Percentiles rank a stretch among this genome's conserved stretches.
These are phyloP conservation scores for Deroptyus accipitrinus DNA, from an alignment of 2,113 vertebrate species.

Conservation along the genomic window DNA sequence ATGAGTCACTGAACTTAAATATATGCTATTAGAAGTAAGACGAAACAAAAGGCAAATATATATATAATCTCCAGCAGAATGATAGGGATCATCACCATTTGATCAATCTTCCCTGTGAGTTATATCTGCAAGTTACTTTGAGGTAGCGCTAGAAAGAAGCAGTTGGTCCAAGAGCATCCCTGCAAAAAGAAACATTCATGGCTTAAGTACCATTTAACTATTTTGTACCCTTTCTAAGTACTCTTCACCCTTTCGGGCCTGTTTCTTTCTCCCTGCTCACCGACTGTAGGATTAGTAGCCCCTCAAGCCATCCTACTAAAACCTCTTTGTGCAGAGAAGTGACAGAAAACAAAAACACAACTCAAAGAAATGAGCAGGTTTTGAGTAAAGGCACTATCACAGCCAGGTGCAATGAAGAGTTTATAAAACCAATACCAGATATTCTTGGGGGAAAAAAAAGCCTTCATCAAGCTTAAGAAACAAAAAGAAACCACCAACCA, in stretches of 20 bases:
- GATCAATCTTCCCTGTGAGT: conserved; percentile 67
- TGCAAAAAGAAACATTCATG: conserved; percentile 65
- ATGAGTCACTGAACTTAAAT: conserved; percentile 48
- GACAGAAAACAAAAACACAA: not conserved
- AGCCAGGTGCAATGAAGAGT: not conserved
- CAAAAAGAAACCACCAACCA: not conserved
- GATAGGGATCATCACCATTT: conserved; percentile 56
- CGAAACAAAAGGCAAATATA: conserved; percentile 47
- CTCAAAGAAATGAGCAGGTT: not conserved
- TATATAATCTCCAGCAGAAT: conserved; percentile 39
- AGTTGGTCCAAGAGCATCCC: conserved; percentile 68
- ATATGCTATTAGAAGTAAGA: conserved; percentile 20
- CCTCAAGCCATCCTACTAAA: conserved; percentile 15
- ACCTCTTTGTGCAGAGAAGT: not conserved
- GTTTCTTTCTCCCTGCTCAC: not conserved
- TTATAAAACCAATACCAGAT: not conserved
- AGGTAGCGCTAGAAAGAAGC: conserved; percentile 70
- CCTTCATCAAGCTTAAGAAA: not conserved
- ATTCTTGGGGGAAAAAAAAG: not conserved
- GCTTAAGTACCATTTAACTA: conserved; percentile 40
- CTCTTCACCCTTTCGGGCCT: not conserved
- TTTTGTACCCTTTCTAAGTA: not conserved
- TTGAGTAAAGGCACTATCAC: conserved; percentile 43
- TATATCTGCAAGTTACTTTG: conserved; percentile 67
- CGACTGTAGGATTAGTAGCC: not conserved